Evolutionary conservation across 2,888 invertebrate genomes (phyloP).

Genomic region (Xiphydria camelus): DNA sequence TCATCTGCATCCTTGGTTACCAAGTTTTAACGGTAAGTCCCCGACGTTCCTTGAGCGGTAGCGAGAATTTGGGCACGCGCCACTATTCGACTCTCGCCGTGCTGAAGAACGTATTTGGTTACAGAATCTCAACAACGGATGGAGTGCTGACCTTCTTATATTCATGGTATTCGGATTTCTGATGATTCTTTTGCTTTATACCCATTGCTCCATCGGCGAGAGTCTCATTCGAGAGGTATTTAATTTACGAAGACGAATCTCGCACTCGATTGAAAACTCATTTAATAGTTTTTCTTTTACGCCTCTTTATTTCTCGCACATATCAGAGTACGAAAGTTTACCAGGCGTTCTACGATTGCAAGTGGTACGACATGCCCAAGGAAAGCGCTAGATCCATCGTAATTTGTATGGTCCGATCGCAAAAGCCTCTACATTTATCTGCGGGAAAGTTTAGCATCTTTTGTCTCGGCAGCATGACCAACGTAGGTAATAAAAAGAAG

Average conservation of each 20-base stretch:
- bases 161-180: constrained; percentile 38
- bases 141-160: constrained; percentile 32
- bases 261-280: not conserved
- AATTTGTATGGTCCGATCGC: constrained; percentile 61
- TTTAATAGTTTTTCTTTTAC: constrained; percentile 10
- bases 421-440: constrained; percentile 60
- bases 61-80: too few species aligned
- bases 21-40: constrained; percentile 37
- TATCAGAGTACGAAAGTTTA: constrained; percentile 60
- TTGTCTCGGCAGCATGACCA: constrained; percentile 61
- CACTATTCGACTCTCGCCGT: too few species aligned
- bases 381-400: constrained; percentile 56
- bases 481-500: too few species aligned
- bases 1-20: constrained; percentile 37
- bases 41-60: too few species aligned
- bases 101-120: too few species aligned
- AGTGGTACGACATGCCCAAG: constrained; percentile 58
- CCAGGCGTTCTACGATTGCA: constrained; percentile 61
- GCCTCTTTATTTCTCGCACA: too few species aligned
- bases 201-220: constrained; percentile 42
- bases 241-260: too few species aligned
- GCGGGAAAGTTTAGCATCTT: constrained; percentile 63
- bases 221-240: constrained; percentile 34
- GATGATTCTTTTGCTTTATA: constrained; percentile 38
- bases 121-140: constrained; percentile 29